phyloP scores from a whole-genome alignment of 2,888 invertebrate genomes.

The Andrena chrysosceles region DNA sequence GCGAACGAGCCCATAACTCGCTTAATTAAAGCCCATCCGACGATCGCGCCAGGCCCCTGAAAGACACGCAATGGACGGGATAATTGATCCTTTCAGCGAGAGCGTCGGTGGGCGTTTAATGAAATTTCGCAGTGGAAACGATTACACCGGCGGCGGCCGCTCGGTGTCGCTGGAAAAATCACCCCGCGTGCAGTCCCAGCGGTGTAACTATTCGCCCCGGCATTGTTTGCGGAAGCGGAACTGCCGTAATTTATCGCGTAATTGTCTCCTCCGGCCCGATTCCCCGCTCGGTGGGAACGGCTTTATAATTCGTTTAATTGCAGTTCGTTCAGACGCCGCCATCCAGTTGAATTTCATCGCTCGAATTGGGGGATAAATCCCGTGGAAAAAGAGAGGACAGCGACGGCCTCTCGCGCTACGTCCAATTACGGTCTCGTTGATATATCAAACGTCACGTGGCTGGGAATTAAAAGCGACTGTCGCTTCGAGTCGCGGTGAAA shows the following conservation, averaged over 20 bases:
- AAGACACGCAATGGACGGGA: conserved; percentile 39
- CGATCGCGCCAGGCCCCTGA: conserved; percentile 19
- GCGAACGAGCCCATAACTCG: conserved; percentile 38
- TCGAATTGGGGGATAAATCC: conserved; percentile 24
- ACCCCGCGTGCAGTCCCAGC: neutral
- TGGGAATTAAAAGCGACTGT: conserved; percentile 31
- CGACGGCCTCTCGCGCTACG: conserved; percentile 3
- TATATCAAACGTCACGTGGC: conserved; percentile 1
- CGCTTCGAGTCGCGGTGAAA: neutral
- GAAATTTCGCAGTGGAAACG: conserved; percentile 50
- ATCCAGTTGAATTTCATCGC: conserved; percentile 18
- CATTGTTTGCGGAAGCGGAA: conserved; percentile 51
- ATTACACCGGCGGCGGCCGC: neutral
- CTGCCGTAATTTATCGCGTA: conserved; percentile 65
- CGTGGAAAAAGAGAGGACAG: neutral
- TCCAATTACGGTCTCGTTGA: conserved; percentile 16
- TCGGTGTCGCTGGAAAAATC: conserved; percentile 3
- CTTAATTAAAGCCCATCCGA: conserved; percentile 40
- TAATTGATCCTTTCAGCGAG: conserved; percentile 55
- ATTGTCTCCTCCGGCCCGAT: conserved; percentile 51
- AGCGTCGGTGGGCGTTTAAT: conserved; percentile 39
- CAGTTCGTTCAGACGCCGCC: conserved; percentile 9
- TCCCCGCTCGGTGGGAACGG: conserved; percentile 22
- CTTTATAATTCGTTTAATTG: conserved; percentile 60
- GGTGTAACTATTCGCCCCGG: neutral